A percentile compares a stretch with the other conserved stretches of the same genome.
These are phyloP conservation scores for Stictonetta naevosa DNA, from an alignment of 2,113 vertebrate genomes.

Conservation along the genomic window DNA sequence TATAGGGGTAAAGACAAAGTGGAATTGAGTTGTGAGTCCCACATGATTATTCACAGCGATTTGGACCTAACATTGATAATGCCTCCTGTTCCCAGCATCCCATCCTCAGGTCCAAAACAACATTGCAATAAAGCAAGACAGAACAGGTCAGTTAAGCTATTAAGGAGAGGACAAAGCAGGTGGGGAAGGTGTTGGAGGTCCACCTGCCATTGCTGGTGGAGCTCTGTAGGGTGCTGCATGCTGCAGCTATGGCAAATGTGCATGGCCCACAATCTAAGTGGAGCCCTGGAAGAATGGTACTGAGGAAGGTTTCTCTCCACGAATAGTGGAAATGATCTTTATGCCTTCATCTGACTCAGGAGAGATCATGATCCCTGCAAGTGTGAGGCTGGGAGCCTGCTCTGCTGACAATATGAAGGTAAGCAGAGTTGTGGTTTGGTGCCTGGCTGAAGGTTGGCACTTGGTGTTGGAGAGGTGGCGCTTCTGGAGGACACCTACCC, in stretches of 20 bases:
- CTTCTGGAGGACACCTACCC: background rate
- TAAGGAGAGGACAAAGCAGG: background rate
- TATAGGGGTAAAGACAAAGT: background rate
- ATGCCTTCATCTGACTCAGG: background rate
- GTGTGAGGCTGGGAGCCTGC: background rate
- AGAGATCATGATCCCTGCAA: accelerated
- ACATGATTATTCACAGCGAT: accelerated
- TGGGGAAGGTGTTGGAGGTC: background rate
- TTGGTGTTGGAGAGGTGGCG: background rate
- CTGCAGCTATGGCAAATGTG: background rate
- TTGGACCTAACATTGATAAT: background rate
- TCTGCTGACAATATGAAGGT: accelerated
- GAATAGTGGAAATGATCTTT: background rate
- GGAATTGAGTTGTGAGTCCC: background rate
- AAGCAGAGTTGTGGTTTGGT: accelerated
- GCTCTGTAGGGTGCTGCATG: accelerated
- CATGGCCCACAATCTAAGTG: accelerated
- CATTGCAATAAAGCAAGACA: background rate
- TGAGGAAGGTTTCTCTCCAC: accelerated
- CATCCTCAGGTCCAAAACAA: background rate
- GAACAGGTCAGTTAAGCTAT: background rate
- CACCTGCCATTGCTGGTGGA: background rate
- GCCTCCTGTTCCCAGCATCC: background rate
- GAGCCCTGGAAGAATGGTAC: background rate
- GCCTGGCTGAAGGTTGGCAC: background rate